These are phyloP conservation scores for Spilarctia lutea DNA, from an alignment of 2,888 invertebrate genomes.

Conservation along the genomic window DNA sequence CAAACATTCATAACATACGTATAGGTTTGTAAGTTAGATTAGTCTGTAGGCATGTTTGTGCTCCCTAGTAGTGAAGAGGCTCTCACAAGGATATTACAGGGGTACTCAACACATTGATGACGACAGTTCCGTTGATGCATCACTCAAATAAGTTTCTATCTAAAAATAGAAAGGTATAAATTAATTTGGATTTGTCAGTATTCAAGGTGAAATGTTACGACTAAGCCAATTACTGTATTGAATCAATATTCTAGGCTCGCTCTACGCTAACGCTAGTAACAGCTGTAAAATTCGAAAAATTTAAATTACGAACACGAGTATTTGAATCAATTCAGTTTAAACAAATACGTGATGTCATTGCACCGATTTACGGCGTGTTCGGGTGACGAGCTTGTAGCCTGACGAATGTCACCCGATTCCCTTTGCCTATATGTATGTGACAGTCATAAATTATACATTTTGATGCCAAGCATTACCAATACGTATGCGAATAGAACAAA, in stretches of 20 bases:
- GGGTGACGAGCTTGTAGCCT: slow-evolving; percentile 58
- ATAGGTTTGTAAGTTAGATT: neutral
- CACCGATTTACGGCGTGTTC: slow-evolving; percentile 55
- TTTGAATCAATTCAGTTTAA: slow-evolving; percentile 47
- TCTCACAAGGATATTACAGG: too few species aligned
- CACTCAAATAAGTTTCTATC: neutral
- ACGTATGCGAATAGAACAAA: slow-evolving; percentile 42
- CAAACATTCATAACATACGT: neutral
- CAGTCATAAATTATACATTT: slow-evolving; percentile 52
- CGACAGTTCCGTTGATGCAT: neutral
- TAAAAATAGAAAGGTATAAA: neutral
- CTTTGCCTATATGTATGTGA: slow-evolving; percentile 34
- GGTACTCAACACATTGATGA: too few species aligned
- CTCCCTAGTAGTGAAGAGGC: neutral
- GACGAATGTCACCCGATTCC: slow-evolving; percentile 55
- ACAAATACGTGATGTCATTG: slow-evolving; percentile 52
- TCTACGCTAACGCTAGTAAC: slow-evolving; percentile 24
- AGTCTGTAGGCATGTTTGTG: neutral
- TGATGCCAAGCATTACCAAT: slow-evolving; percentile 47
- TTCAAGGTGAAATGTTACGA: neutral
- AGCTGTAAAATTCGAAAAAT: slow-evolving; percentile 33
- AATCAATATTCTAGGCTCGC: slow-evolving; percentile 23
- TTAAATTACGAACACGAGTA: slow-evolving; percentile 31
- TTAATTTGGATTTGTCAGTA: neutral
- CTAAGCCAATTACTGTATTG: neutral